phyloP scores from a whole-genome alignment of 23 tunicate genomes.

The Styela plicata region DNA sequence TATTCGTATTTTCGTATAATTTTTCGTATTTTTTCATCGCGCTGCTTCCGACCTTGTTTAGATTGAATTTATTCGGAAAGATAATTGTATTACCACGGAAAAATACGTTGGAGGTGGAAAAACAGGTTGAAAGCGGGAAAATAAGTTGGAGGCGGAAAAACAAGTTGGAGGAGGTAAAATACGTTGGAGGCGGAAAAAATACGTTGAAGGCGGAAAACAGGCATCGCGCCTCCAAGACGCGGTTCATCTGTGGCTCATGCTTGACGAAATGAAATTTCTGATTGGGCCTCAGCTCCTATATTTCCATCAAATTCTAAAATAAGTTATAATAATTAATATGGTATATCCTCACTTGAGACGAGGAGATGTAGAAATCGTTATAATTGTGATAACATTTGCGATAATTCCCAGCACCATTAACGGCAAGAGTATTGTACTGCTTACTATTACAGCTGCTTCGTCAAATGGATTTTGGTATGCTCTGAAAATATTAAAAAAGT shows the following conservation, averaged over 20 bases:
- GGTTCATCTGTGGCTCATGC: too few relatives aligned
- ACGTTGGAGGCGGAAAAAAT: too few relatives aligned
- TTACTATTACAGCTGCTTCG: background rate
- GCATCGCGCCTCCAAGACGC: background rate
- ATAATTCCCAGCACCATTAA: constrained; percentile 2
- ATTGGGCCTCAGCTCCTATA: background rate
- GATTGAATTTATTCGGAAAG: too few relatives aligned
- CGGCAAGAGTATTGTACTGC: background rate
- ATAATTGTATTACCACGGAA: too few relatives aligned
- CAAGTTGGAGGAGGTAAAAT: too few relatives aligned
- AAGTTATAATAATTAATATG: background rate
- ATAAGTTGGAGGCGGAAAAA: constrained; percentile 1
- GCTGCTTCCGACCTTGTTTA: too few relatives aligned
- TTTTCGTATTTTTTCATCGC: too few relatives aligned
- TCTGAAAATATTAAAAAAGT: constrained; percentile 7
- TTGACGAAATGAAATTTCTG: too few relatives aligned
- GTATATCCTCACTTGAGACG: background rate
- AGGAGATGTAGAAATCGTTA: background rate
- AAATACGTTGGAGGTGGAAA: constrained; percentile 4
- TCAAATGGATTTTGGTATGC: background rate
- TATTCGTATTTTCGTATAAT: too few relatives aligned
- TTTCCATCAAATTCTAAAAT: background rate
- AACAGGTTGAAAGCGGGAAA: too few relatives aligned
- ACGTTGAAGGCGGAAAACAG: too few relatives aligned
- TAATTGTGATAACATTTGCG: background rate